Percentiles rank a stretch among this genome's conserved stretches.
Evolutionary conservation across 2,888 invertebrate genomes (phyloP).

Genomic region (Mylabris sibirica): DNA sequence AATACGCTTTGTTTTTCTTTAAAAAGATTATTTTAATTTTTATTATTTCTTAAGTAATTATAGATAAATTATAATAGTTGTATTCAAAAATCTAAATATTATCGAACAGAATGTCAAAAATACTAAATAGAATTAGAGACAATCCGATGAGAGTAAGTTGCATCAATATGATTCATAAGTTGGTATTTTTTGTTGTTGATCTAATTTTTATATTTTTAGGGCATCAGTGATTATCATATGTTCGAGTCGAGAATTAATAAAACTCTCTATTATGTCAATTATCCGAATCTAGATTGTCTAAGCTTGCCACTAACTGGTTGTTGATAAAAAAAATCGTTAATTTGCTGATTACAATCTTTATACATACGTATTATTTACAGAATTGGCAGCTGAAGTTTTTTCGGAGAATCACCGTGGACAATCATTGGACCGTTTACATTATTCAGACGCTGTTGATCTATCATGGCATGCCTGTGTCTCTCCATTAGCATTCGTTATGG

Average conservation of each 20-base stretch:
- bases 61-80: neutral
- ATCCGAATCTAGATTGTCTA: slow-evolving; percentile 75
- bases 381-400: slow-evolving; percentile 85
- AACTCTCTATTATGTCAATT: slow-evolving; percentile 86
- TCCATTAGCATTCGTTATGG: slow-evolving; percentile 91
- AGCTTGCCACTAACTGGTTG: slow-evolving; percentile 80
- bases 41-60: neutral
- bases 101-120: slow-evolving; percentile 49
- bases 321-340: neutral
- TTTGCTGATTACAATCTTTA: slow-evolving; percentile 3
- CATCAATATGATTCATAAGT: slow-evolving; percentile 2
- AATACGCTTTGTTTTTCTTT: neutral
- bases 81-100: neutral
- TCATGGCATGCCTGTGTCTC: slow-evolving; percentile 84
- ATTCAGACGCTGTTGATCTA: slow-evolving; percentile 78
- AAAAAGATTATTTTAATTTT: neutral
- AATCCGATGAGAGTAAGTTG: slow-evolving; percentile 45
- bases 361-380: slow-evolving; percentile 61
- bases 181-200: neutral
- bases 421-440: slow-evolving; percentile 78
- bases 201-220: slow-evolving; percentile 59
- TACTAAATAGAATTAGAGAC: slow-evolving; percentile 48
- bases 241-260: slow-evolving; percentile 85
- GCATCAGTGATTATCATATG: slow-evolving; percentile 75
- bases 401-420: slow-evolving; percentile 79